These are phyloP conservation scores for Meta bourneti DNA, from an alignment of 2,888 invertebrate genomes.

Conservation along the genomic window DNA sequence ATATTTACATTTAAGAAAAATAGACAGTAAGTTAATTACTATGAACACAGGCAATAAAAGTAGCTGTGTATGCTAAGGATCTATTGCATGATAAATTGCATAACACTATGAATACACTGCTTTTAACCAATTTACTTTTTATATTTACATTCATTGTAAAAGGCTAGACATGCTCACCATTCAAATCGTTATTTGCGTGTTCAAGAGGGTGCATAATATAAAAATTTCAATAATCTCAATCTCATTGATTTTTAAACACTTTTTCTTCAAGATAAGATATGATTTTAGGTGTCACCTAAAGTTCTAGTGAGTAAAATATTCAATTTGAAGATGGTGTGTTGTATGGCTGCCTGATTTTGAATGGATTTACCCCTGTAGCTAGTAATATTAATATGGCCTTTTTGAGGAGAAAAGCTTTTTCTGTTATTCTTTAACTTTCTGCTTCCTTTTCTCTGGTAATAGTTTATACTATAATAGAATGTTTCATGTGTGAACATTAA, in stretches of 20 bases:
- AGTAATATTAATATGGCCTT: conserved; percentile 28
- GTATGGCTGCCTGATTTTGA: not conserved
- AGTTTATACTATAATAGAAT: conserved; percentile 63
- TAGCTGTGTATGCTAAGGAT: not conserved
- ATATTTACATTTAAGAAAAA: not conserved
- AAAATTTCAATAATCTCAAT: not conserved
- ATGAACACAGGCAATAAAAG: not conserved
- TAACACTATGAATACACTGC: not conserved
- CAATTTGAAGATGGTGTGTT: not conserved
- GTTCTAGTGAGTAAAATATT: not conserved
- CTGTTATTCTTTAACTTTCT: conserved; percentile 38
- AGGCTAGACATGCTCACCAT: not conserved
- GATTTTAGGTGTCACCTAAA: too few species aligned
- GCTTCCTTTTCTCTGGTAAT: conserved; percentile 50
- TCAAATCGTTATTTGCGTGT: not conserved
- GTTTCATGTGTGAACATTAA: conserved; percentile 61
- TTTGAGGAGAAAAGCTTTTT: conserved; percentile 47
- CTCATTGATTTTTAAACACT: too few species aligned
- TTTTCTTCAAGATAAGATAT: too few species aligned
- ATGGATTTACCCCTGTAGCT: conserved; percentile 17
- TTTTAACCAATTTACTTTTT: not conserved
- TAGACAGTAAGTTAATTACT: not conserved
- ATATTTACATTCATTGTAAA: not conserved
- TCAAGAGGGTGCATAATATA: not conserved
- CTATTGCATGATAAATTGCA: not conserved